Evolutionary conservation across 2,888 invertebrate genomes (phyloP), one percentile per base, ranked within the genome.

Genomic region (Lycocerus yunnanus): DNA sequence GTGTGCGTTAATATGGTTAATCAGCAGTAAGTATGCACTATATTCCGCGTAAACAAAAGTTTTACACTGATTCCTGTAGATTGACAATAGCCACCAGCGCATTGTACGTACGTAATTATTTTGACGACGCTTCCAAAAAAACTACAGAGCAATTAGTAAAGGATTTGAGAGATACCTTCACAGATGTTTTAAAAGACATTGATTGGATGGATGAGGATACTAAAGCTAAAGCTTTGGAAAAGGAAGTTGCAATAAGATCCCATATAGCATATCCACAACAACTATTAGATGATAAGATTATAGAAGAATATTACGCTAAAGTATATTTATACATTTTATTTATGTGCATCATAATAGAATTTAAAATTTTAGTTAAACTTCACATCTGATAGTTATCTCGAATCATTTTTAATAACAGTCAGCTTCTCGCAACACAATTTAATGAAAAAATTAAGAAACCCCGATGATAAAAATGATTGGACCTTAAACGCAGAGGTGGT

Each of bases 161-260:
- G 70, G 94, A 95, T 81, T 96, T 98, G 80, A 91, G 94, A 75
- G 88, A 89, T 71, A 93, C 96, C 78, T 97, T 97, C 88, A 90
- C 92, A 77, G 91, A 94, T 80, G 95, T 97, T 18, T 86, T 97
- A 70, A 89, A 90, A 14, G 90, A 92, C 74, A 92, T 97, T 10
- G 93, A 94, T 66, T 98, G 98, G 98, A 98, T 98, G 98, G 97
- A 98, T 84, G 91, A 92, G 15, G 24, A 15, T n/a, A 72, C 68
- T 0, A 72, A 58, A 61, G 59, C 15, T 9, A 68, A 63, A 63
- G 72, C 72, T n/a, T 5, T 68, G 4, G 72, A 61, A 63, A 72
- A 72, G 10, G 67, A 58, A 13, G 90, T 90, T 70, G 89, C 91
- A 0, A 96, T 97, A 92, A 89, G 91, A 3, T 11, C 63, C 13